These are phyloP conservation scores for Oegoconia quadripuncta DNA, from an alignment of 2,888 invertebrate genomes.

Conservation along the genomic window DNA sequence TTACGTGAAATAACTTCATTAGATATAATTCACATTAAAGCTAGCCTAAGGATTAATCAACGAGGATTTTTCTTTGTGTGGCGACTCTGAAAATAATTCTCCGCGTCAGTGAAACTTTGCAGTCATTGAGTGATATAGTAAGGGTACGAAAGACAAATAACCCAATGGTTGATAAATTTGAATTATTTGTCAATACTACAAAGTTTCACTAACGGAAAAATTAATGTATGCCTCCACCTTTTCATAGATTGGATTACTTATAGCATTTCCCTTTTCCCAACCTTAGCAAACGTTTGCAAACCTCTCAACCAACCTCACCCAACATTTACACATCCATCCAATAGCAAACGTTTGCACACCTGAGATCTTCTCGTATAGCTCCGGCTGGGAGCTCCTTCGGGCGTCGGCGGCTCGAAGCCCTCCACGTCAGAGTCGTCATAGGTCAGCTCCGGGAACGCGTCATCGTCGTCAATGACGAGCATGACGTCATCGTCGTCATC, in stretches of 20 bases:
- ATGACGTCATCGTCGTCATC: slow-evolving; percentile 45
- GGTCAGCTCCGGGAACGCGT: slow-evolving; percentile 65
- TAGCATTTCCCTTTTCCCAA: background rate
- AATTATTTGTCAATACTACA: no score
- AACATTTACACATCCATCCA: background rate
- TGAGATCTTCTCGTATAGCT: slow-evolving; percentile 67
- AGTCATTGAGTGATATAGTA: no score
- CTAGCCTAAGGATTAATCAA: no score
- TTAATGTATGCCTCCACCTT: no score
- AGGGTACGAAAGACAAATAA: background rate
- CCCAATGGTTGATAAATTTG: background rate
- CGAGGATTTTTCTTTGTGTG: no score
- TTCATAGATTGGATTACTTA: no score
- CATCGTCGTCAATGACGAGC: slow-evolving; percentile 45
- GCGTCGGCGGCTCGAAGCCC: slow-evolving; percentile 44
- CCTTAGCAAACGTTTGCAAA: background rate
- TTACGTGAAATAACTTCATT: no score
- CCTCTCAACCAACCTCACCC: background rate
- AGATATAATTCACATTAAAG: no score
- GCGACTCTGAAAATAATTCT: no score
- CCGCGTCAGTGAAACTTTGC: no score
- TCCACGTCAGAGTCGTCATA: slow-evolving; percentile 65
- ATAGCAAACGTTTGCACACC: no score
- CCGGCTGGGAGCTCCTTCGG: slow-evolving; percentile 46
- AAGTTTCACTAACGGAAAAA: no score